phyloP scores from a whole-genome alignment of 2,888 invertebrate species.

The Tipula helvola region DNA sequence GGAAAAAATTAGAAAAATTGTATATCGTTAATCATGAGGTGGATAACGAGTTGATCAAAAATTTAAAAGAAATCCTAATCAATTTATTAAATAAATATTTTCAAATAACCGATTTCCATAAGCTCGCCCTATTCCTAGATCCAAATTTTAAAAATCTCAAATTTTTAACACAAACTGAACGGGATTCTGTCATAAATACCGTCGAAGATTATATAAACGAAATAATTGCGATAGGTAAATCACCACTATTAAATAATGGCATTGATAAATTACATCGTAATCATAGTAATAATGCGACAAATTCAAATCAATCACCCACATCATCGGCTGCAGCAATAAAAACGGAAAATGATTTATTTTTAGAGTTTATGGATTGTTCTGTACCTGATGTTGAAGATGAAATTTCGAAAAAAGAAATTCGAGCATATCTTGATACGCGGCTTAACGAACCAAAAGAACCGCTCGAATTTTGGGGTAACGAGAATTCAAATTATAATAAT shows the following conservation, averaged over 20 bases:
- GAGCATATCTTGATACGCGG: background rate
- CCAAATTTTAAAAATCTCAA: constrained; percentile 17
- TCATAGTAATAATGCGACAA: background rate
- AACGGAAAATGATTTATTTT: constrained; percentile 11
- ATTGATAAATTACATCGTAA: background rate
- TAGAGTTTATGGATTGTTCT: constrained; percentile 15
- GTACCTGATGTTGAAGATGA: constrained; percentile 14
- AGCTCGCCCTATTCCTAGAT: constrained; percentile 16
- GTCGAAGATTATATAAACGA: constrained; percentile 4
- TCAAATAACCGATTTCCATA: constrained; percentile 15
- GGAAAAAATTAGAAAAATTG: constrained; percentile 14
- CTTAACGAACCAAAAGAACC: background rate
- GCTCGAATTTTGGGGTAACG: constrained; percentile 11
- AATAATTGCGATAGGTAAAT: background rate
- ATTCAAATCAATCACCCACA: constrained; percentile 6
- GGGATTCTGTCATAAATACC: constrained; percentile 10
- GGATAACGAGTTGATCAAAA: constrained; percentile 12
- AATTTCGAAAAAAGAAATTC: constrained; percentile 13
- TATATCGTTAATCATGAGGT: constrained; percentile 9
- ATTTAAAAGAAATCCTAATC: constrained; percentile 10
- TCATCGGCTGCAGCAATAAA: background rate
- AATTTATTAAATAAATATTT: constrained; percentile 14
- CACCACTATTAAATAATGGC: background rate
- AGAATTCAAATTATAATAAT: constrained; percentile 13
- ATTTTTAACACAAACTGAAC: constrained; percentile 15